Evolutionary conservation across 1,140 invertebrate genomes (phyloP).

Genomic region (Chelonus insularis): DNA sequence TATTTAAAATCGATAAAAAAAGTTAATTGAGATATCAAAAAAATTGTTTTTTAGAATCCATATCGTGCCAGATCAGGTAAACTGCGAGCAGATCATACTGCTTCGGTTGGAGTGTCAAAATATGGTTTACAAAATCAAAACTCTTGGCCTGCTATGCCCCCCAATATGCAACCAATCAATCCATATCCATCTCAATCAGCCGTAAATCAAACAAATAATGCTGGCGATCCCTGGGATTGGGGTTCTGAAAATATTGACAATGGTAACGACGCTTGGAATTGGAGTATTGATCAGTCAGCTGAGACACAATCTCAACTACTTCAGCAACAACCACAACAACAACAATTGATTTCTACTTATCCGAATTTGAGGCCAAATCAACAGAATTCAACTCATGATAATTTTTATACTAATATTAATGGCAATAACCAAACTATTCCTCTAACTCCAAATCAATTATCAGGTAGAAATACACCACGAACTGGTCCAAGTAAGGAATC

Average conservation of each 20-base stretch:
- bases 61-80: slow-evolving; percentile 48
- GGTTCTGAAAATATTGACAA: slow-evolving; percentile 43
- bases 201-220: slow-evolving; percentile 39
- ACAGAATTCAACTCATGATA: slow-evolving; percentile 42
- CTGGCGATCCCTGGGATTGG: slow-evolving; percentile 51
- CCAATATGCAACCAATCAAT: slow-evolving; percentile 20
- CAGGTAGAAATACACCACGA: slow-evolving; percentile 31
- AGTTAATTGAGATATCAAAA: no score
- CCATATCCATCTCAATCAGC: slow-evolving; percentile 24
- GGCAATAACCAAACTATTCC: slow-evolving; percentile 41
- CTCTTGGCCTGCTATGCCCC: slow-evolving; percentile 41
- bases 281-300: slow-evolving; percentile 51
- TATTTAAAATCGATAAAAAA: slow-evolving; percentile 7
- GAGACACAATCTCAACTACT: slow-evolving; percentile 37
- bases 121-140: slow-evolving; percentile 52
- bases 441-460: slow-evolving; percentile 33
- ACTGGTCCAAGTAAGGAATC: slow-evolving; percentile 33
- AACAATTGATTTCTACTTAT: slow-evolving; percentile 31
- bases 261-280: slow-evolving; percentile 56
- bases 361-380: slow-evolving; percentile 31
- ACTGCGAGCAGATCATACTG: slow-evolving; percentile 42
- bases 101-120: slow-evolving; percentile 30
- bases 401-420: slow-evolving; percentile 52
- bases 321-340: slow-evolving; percentile 28
- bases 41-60: slow-evolving; percentile 47